These are phyloP conservation scores for Calliopsis andreniformis DNA, from an alignment of 1,140 invertebrate species.

Conservation along the genomic window DNA sequence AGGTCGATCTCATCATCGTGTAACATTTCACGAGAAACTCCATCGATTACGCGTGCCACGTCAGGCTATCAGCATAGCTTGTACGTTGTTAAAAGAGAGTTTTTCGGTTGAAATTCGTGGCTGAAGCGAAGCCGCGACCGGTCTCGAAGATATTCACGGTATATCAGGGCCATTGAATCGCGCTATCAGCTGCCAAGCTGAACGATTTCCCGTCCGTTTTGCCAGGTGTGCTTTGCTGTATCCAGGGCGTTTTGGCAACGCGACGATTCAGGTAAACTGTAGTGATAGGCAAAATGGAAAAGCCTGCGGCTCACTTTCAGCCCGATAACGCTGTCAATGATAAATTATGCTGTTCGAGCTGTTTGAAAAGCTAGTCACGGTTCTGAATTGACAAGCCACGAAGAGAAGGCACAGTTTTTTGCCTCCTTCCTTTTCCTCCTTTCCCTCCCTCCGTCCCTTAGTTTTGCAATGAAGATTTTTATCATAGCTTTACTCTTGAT, in stretches of 20 bases:
- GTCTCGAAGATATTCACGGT: conserved; percentile 25
- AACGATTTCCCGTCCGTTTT: conserved; percentile 21
- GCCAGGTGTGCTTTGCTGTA: conserved; percentile 35
- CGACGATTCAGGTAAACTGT: conserved; percentile 32
- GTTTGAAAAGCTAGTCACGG: background rate
- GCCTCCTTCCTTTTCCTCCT: background rate
- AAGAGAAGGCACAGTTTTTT: background rate
- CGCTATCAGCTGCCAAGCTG: conserved; percentile 23
- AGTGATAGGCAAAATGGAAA: conserved; percentile 40
- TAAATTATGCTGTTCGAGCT: conserved; percentile 46
- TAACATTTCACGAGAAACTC: too few species aligned
- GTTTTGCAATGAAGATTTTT: background rate
- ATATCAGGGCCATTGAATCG: conserved; percentile 43
- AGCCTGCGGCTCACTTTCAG: conserved; percentile 44
- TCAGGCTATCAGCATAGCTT: conserved; percentile 6
- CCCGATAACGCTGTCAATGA: conserved; percentile 45
- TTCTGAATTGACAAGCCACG: conserved; percentile 13
- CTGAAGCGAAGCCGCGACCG: background rate
- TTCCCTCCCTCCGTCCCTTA: background rate
- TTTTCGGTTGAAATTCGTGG: background rate
- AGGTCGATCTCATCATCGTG: too few species aligned
- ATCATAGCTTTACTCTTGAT: too few species aligned
- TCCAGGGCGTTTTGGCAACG: conserved; percentile 34
- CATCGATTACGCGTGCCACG: background rate
- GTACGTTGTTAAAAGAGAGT: background rate